A percentile compares a stretch with the other conserved stretches of the same genome.
Conservation (phyloP, 2,113 vertebrate species). For the Clupea harengus region DNA sequence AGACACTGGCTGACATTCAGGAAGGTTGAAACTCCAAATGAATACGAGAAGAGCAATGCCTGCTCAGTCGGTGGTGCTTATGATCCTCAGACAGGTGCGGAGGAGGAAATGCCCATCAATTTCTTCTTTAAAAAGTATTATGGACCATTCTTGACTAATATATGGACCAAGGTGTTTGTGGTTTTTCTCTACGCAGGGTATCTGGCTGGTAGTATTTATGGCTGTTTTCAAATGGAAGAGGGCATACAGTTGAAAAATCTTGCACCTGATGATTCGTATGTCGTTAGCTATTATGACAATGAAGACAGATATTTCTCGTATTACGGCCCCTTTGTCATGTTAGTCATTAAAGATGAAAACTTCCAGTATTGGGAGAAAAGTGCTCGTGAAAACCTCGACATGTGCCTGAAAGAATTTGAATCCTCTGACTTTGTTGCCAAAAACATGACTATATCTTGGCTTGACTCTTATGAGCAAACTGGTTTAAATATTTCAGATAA, state of each 20-base stretch:
- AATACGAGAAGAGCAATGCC: not conserved
- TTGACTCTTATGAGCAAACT: constrained; percentile 43
- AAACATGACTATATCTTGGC: constrained; percentile 59
- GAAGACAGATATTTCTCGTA: constrained; percentile 65
- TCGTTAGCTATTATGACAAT: constrained; percentile 62
- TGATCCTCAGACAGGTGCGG: not conserved
- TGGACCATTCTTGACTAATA: constrained; percentile 54
- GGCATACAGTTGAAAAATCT: constrained; percentile 66
- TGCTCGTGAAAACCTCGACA: constrained; percentile 48
- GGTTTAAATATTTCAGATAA: constrained; percentile 46
- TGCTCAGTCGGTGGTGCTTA: constrained; percentile 55
- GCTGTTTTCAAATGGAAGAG: constrained; percentile 60
- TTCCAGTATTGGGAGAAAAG: constrained; percentile 63
- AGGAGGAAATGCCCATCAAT: constrained; percentile 50
- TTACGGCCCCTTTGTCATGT: constrained; percentile 65
- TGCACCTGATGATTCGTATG: constrained; percentile 59
- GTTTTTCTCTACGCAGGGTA: constrained; percentile 56
- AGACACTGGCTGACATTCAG: constrained; percentile 65
- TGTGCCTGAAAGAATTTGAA: constrained; percentile 55
- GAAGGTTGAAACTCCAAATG: constrained; percentile 45
- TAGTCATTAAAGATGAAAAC: constrained; percentile 58
- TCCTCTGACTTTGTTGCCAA: constrained; percentile 37
- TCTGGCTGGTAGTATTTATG: constrained; percentile 61
- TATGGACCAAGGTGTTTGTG: constrained; percentile 51
- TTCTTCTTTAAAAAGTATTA: constrained; percentile 65